Evolutionary conservation across 2,888 invertebrate species (phyloP), one percentile per base, ranked within the genome.

Genomic region (Stramonita haemastoma): DNA sequence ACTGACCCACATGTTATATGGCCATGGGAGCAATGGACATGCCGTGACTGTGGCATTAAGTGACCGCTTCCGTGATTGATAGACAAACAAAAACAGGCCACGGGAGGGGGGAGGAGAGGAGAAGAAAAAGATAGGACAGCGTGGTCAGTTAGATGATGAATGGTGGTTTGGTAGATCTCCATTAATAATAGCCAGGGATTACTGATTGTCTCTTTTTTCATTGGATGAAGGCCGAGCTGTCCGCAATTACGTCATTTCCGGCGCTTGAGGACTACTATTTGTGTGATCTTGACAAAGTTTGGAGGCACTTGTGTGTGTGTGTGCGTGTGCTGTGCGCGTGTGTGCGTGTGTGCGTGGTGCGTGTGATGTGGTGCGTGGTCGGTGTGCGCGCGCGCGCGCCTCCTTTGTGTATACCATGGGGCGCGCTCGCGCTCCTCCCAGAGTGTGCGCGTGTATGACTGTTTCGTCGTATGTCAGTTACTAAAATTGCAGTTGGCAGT

Each of bases 131-230:
- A 13, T n/a, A 46, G 46, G 46, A 46, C 46, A 46, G 46, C 46
- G 46, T 46, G 46, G 46, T 46, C 46, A 46, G 46, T 46, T 46
- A 46, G 73, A n/a, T 73, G 73, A 73, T 73, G 73, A 73, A 73
- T 73, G n/a, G 73, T 26, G 8, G 73, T 73, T 73, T 11, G 22
- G n/a, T 26, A n/a, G n/a, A n/a, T n/a, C 73, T 22, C 73, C 73
- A 73, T 73, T 26, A 73, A 73, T n/a, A 73, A 73, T 46, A 46
- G 46, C 46, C 46, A n/a, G n/a, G 73, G 73, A 73, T 73, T 73
- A 73, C 73, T 73, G 73, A 73, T 73, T 26, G 73, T 73, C 73
- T 73, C 73, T n/a, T 73, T n/a, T n/a, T n/a, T 73, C 73, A 73
- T n/a, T 73, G 73, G 73, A n/a, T 5, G 73, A 73, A 8, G 73